These are phyloP conservation scores for Catocala fraxini DNA, from an alignment of 2,888 invertebrate species.

Conservation along the genomic window DNA sequence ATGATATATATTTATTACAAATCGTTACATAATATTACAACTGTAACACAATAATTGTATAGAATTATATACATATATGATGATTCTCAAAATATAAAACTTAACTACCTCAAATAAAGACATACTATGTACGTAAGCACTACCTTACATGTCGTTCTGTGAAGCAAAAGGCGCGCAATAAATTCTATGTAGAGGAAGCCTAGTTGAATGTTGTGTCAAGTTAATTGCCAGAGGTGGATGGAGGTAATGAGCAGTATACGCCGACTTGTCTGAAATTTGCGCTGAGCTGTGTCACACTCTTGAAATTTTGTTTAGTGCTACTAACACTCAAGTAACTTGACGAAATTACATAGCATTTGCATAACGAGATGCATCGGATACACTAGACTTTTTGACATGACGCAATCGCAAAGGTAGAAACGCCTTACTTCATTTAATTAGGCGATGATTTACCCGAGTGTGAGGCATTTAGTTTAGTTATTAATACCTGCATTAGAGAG, in stretches of 20 bases:
- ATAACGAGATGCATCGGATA: conserved; percentile 57
- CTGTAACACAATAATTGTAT: no score
- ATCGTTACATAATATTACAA: no score
- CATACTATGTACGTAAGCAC: not conserved
- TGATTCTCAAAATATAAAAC: no score
- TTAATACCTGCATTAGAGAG: no score
- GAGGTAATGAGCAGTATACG: conserved; percentile 24
- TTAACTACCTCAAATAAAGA: no score
- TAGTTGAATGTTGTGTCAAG: conserved; percentile 21
- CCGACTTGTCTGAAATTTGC: conserved; percentile 27
- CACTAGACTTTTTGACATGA: conserved; percentile 49
- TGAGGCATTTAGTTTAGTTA: no score
- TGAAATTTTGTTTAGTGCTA: conserved; percentile 41
- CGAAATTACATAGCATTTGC: conserved; percentile 59
- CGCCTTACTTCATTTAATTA: not conserved
- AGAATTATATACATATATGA: no score
- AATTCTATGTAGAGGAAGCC: conserved; percentile 11
- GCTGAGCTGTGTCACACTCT: conserved; percentile 28
- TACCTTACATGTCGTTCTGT: conserved; percentile 2
- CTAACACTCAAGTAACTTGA: conserved; percentile 44
- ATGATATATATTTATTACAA: no score
- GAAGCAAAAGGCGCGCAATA: conserved; percentile 4
- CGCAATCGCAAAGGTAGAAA: conserved; percentile 49
- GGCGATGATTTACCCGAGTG: not conserved
- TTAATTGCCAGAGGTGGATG: conserved; percentile 26